Base-by-base conservation (phyloP, 2,888 invertebrate genomes). In the Lasioglossum leucozonium region DNA sequence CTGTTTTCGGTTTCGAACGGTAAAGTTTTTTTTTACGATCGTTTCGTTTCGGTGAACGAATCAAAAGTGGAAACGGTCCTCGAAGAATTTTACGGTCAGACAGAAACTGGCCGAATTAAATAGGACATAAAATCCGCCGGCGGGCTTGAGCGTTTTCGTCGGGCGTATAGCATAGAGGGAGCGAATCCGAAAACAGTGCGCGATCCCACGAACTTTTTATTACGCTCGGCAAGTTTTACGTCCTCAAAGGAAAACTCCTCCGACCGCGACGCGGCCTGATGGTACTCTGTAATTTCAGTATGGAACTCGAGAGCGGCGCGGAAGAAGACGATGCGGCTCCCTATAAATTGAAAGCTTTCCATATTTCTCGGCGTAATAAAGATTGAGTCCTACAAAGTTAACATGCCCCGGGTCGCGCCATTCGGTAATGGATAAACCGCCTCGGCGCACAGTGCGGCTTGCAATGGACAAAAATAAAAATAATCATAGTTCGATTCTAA, bases 161-260 rank as follows among this genome's bases (percentile, higher is more conserved):
- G 72, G 10, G 65, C n/a, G n/a, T 5, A 69, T 77, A 18, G 51
- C n/a, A n/a, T n/a, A 42, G 30, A 55, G n/a, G n/a, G n/a, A 55
- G n/a, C 55, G 55, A 40, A 82, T 71, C 11, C 67, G 81, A 85
- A 87, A 83, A 83, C 55, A 77, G 34, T 40, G 67, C 73, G 58
- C 74, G 79, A 55, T 42, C n/a, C 37, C 51, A 6, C 47, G 26
- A 83, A 86, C 74, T 86, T 89, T 88, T 89, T 88, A 88, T 89
- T 89, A 81, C 82, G 69, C 75, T 34, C 87, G n/a, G 74, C 0
- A 84, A 89, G 83, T 86, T 89, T 75, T 55, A 34, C 51, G 72
- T 79, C 80, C 30, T 81, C 80, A 81, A 82, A 86, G 79, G 85
- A 47, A 81, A 72, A 79, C 80, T 65, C 71, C 58, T 51, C 77